Conservation (phyloP, 2,888 invertebrate species). For the Clanis bilineata region DNA sequence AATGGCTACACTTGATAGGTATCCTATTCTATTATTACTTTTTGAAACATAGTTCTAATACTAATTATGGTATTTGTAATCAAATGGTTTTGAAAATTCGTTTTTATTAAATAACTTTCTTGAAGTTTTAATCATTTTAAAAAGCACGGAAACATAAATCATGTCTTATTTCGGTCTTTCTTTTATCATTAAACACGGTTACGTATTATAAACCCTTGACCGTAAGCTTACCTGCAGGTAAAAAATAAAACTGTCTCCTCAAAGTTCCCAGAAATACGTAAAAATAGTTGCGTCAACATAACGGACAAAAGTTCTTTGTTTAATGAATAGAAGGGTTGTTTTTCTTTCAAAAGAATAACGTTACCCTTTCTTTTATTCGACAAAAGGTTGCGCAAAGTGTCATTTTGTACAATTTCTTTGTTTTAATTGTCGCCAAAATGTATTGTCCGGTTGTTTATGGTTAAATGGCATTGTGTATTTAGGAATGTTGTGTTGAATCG, state of each 20-base stretch:
- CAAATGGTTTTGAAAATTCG: too few species aligned
- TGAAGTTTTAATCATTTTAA: too few species aligned
- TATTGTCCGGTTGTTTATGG: conserved; percentile 34
- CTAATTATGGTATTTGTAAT: too few species aligned
- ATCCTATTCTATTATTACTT: too few species aligned
- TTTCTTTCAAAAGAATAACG: conserved; percentile 72
- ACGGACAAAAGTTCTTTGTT: conserved; percentile 60
- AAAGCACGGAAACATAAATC: conserved; percentile 5
- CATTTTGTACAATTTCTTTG: conserved; percentile 49
- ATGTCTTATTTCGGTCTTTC: neutral
- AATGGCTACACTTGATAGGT: too few species aligned
- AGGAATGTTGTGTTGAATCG: conserved; percentile 11
- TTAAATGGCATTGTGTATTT: conserved; percentile 24
- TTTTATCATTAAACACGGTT: conserved; percentile 6
- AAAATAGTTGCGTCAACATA: conserved; percentile 66
- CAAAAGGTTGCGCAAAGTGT: conserved; percentile 66
- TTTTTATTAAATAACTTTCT: too few species aligned
- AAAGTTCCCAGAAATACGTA: conserved; percentile 56
- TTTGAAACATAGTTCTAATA: too few species aligned
- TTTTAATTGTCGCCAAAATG: conserved; percentile 38
- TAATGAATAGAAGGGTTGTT: conserved; percentile 74
- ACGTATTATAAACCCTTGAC: neutral
- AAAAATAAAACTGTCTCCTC: conserved; percentile 29
- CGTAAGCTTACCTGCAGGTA: neutral
- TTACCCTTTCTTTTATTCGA: conserved; percentile 65